Conservation (phyloP, 2,888 invertebrate genomes). For the Mantis religiosa region DNA sequence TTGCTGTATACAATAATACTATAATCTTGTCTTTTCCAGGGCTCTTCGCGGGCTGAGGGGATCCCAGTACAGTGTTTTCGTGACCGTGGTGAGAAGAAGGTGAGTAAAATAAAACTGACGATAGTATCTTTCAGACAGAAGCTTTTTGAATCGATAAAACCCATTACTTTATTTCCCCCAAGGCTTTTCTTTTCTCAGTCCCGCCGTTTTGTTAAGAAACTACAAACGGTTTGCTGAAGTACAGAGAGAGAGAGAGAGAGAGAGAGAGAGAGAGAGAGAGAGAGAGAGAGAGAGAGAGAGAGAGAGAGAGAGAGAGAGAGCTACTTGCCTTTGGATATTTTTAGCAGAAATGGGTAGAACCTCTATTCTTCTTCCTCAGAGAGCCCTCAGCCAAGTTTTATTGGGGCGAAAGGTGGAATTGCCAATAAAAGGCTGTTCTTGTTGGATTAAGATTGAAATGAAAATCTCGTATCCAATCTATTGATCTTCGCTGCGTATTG, state of each 20-base stretch:
- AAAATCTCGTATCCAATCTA: too few relatives aligned
- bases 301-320: too few relatives aligned
- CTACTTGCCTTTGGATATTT: not conserved
- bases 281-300: too few relatives aligned
- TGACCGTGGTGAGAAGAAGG: slow-evolving; percentile 85
- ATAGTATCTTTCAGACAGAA: not conserved
- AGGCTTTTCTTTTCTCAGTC: not conserved
- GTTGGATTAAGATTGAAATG: too few relatives aligned
- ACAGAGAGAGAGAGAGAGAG: not conserved
- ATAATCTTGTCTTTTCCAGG: slow-evolving; percentile 26
- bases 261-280: too few relatives aligned
- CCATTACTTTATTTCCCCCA: not conserved
- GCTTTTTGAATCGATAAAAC: not conserved
- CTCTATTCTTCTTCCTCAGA: too few relatives aligned
- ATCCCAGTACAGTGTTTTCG: slow-evolving; percentile 50
- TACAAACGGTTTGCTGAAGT: not conserved
- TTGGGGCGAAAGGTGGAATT: too few relatives aligned
- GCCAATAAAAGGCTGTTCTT: too few relatives aligned
- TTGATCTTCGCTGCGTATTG: too few relatives aligned
- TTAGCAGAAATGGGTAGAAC: not conserved
- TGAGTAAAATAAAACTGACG: slow-evolving; percentile 46
- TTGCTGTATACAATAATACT: not conserved
- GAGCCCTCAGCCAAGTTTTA: too few relatives aligned
- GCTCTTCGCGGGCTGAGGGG: slow-evolving; percentile 32
- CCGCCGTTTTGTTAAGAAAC: not conserved